These are phyloP conservation scores for Zeugodacus cucurbitae DNA, from an alignment of 1,140 invertebrate genomes.

Conservation along the genomic window DNA sequence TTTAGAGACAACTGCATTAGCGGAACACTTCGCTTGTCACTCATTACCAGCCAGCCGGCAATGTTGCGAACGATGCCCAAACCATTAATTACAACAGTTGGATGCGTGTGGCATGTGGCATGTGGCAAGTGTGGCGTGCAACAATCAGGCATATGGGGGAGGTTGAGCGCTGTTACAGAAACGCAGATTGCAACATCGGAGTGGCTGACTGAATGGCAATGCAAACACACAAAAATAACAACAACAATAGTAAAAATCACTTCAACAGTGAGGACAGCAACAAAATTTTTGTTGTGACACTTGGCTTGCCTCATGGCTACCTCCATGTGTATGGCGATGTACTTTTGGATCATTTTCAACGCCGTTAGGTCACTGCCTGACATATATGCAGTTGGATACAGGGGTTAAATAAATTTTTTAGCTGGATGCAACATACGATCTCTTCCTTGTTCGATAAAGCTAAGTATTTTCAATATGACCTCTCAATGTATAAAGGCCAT, in stretches of 20 bases:
- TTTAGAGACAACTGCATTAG: background rate
- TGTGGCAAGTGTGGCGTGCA: background rate
- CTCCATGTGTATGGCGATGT: background rate
- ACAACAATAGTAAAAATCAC: background rate
- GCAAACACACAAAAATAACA: background rate
- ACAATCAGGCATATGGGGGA: background rate
- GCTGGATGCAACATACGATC: no score
- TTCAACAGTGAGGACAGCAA: background rate
- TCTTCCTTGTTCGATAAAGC: no score
- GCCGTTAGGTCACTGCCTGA: background rate
- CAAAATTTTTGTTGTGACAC: background rate
- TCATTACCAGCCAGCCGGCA: background rate
- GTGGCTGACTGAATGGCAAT: background rate
- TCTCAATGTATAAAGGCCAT: no score
- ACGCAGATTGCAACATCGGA: background rate
- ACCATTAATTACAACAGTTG: background rate
- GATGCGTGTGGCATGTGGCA: background rate
- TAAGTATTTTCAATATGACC: no score
- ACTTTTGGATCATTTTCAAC: background rate
- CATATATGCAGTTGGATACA: background rate
- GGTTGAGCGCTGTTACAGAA: background rate
- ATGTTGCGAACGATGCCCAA: background rate
- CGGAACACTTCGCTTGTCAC: background rate
- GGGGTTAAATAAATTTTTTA: background rate
- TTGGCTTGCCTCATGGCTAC: background rate